Percentiles rank a stretch among this genome's conserved stretches.
phyloP scores from a whole-genome alignment of 2,888 invertebrate species.

The Salpingus planirostris region DNA sequence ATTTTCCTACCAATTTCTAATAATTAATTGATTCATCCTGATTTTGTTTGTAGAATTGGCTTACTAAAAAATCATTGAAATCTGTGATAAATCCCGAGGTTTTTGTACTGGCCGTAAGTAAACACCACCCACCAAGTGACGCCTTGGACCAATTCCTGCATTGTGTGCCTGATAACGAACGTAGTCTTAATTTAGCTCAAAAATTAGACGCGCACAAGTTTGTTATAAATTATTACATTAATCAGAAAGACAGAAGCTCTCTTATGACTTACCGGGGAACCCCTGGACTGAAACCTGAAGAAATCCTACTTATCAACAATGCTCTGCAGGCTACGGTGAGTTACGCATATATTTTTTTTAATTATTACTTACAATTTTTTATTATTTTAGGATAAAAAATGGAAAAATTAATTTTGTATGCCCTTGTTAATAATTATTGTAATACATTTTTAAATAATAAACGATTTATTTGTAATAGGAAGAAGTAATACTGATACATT shows the following conservation, averaged over 20 bases:
- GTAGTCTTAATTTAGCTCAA: constrained; percentile 51
- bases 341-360: constrained; percentile 4
- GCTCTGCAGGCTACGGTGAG: constrained; percentile 41
- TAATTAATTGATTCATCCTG: no score
- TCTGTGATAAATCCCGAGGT: constrained; percentile 28
- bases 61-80: constrained; percentile 40
- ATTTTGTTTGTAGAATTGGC: constrained; percentile 49
- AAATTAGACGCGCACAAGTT: constrained; percentile 56
- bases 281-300: no score
- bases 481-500: constrained; percentile 39
- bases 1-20: no score
- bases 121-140: constrained; percentile 36
- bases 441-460: constrained; percentile 6
- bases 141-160: constrained; percentile 38
- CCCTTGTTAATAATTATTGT: constrained; percentile 2
- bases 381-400: constrained; percentile 28
- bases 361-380: constrained; percentile 4
- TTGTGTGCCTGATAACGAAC: constrained; percentile 41
- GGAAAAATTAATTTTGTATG: constrained; percentile 23
- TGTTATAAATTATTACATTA: constrained; percentile 52
- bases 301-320: constrained; percentile 65
- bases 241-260: constrained; percentile 56
- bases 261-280: no score
- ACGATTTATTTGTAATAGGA: constrained; percentile 23
- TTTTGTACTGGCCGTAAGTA: constrained; percentile 30